Conservation (phyloP, 1,140 invertebrate genomes). For the Diploscapter pachys region DNA sequence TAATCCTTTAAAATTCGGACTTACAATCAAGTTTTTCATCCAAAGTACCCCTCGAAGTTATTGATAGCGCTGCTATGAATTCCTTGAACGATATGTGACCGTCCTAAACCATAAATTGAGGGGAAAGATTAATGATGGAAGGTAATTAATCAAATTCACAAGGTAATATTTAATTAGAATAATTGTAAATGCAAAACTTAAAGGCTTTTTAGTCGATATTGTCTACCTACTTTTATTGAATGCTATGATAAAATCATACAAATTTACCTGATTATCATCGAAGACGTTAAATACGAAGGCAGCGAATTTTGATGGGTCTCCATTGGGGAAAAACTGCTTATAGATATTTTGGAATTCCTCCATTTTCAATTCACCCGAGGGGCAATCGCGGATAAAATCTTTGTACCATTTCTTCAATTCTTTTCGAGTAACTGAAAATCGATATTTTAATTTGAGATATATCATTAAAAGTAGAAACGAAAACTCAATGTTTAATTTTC, state of each 20-base stretch:
- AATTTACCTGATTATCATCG: constrained; percentile 43
- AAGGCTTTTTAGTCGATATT: not conserved
- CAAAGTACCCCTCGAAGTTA: constrained; percentile 59
- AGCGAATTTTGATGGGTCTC: constrained; percentile 65
- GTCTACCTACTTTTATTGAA: not conserved
- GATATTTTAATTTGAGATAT: not conserved
- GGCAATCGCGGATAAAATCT: constrained; percentile 64
- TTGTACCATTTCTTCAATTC: constrained; percentile 61
- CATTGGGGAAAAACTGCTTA: constrained; percentile 65
- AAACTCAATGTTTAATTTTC: constrained; percentile 25
- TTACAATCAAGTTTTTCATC: constrained; percentile 61
- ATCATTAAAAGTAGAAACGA: not conserved
- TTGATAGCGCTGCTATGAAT: constrained; percentile 60
- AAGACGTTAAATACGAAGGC: constrained; percentile 65
- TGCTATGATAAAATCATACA: not conserved
- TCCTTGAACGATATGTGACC: constrained; percentile 60
- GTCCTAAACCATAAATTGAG: constrained; percentile 44
- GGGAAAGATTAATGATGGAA: not conserved
- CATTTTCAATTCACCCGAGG: constrained; percentile 62
- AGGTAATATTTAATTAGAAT: constrained; percentile 2
- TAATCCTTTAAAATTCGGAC: constrained; percentile 6
- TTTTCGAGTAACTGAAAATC: constrained; percentile 49
- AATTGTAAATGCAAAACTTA: not conserved
- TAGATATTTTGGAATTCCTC: constrained; percentile 63
- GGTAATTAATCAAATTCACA: not conserved